Evolutionary conservation across 2,113 vertebrate genomes (phyloP).

Genomic region (Monopterus albus): DNA sequence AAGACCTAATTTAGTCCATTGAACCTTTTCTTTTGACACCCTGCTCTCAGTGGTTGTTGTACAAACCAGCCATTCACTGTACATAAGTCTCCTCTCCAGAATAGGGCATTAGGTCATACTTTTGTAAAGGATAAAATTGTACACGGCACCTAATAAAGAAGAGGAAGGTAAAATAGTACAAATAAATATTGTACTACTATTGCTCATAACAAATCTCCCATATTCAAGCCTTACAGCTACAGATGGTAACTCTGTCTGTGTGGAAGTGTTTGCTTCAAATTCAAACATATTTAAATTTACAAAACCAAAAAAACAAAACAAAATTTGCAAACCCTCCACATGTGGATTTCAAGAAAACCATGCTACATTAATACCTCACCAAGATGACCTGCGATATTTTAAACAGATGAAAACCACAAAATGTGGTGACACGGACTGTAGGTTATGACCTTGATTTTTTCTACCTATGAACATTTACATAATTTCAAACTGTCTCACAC

Average conservation of each 20-base stretch:
- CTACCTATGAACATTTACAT: constrained; percentile 43
- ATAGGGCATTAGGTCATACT: constrained; percentile 7
- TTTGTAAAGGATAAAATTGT: constrained; percentile 3
- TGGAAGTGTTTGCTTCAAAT: constrained; percentile 16
- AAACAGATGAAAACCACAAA: constrained; percentile 49
- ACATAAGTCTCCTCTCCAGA: constrained; percentile 7
- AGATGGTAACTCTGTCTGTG: constrained; percentile 7
- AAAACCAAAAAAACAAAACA: constrained; percentile 28
- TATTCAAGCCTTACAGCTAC: constrained; percentile 17
- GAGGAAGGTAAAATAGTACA: constrained; percentile 34
- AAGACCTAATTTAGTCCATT: constrained; percentile 12
- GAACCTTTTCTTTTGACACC: constrained; percentile 34
- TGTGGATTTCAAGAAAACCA: constrained; percentile 21
- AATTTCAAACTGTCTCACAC: constrained; percentile 49
- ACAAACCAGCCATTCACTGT: constrained; percentile 4
- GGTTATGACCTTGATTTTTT: constrained; percentile 51
- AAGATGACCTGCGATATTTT: constrained; percentile 22
- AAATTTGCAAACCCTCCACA: constrained; percentile 29
- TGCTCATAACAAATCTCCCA: constrained; percentile 4
- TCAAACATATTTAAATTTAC: constrained; percentile 11
- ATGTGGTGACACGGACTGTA: constrained; percentile 47
- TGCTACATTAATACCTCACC: constrained; percentile 27
- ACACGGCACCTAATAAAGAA: constrained; percentile 37
- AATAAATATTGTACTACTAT: constrained; percentile 14
- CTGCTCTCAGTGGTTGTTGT: constrained; percentile 17